A percentile compares a stretch with the other conserved stretches of the same genome.
Conservation (phyloP, 2,113 vertebrate genomes). For the Gobiocypris rarus region DNA sequence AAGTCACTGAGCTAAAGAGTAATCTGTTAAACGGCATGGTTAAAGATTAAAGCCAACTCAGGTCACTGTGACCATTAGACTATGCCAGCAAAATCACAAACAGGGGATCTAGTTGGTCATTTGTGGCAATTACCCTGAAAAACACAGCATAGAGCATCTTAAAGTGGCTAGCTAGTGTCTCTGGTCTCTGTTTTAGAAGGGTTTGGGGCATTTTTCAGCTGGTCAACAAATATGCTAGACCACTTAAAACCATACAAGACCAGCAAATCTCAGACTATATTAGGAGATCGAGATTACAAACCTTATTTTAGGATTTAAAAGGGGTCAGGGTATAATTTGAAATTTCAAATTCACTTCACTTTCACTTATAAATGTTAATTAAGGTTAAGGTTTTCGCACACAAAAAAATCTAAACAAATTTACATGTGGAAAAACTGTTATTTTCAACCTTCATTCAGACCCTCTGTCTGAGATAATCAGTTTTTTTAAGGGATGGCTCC, state of each 20-base stretch:
- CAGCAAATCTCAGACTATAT: neutral
- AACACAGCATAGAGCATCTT: neutral
- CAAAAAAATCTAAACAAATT: too few species aligned
- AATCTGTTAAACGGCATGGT: neutral
- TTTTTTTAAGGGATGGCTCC: too few species aligned
- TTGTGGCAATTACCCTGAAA: neutral
- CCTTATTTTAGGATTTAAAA: neutral
- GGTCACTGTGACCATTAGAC: neutral
- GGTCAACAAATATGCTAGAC: neutral
- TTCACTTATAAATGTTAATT: too few species aligned
- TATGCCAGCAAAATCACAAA: neutral
- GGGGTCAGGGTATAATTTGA: too few species aligned
- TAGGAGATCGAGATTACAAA: neutral
- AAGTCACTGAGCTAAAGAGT: neutral
- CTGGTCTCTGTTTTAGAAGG: neutral
- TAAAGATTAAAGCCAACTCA: neutral
- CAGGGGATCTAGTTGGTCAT: neutral
- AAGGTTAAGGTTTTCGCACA: too few species aligned
- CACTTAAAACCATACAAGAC: neutral
- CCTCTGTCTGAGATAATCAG: too few species aligned
- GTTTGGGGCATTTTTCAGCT: neutral
- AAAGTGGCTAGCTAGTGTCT: neutral
- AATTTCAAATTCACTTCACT: too few species aligned
- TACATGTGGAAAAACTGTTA: too few species aligned
- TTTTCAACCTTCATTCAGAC: too few species aligned